phyloP scores from a whole-genome alignment of 2,888 invertebrate species.

The Mythimna pallens region DNA sequence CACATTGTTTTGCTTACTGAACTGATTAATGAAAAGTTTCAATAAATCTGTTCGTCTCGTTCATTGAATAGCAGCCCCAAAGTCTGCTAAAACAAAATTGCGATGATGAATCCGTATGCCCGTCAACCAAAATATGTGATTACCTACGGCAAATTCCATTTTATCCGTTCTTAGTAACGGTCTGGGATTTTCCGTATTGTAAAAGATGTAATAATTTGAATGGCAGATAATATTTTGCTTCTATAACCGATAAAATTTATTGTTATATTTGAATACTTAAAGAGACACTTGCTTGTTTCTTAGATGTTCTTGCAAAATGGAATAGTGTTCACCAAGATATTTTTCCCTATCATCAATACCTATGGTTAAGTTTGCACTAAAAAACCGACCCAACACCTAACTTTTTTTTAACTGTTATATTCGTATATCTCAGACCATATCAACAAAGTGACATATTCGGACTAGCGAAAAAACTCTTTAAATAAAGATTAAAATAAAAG shows the following conservation, averaged over 20 bases:
- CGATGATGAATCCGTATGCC: conserved; percentile 9
- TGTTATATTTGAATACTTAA: no score
- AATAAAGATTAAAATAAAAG: no score
- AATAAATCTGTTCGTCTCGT: background rate
- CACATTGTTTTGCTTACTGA: background rate
- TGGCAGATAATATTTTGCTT: background rate
- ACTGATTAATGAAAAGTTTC: background rate
- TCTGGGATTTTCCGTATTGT: background rate
- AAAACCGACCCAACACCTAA: no score
- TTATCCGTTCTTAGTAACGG: conserved; percentile 13
- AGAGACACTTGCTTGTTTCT: no score
- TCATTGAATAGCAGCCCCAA: conserved; percentile 2
- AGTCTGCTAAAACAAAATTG: background rate
- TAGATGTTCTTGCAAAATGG: no score
- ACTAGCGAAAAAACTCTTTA: no score
- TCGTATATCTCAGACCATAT: no score
- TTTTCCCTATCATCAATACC: no score
- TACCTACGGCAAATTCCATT: conserved; percentile 22
- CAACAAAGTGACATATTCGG: no score
- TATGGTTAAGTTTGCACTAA: no score
- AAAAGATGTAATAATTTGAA: background rate
- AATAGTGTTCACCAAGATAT: no score
- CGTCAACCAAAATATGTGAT: background rate
- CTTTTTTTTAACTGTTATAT: no score
- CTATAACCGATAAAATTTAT: background rate